Base-by-base conservation (phyloP, 2,888 invertebrate species). In the Troides helena region DNA sequence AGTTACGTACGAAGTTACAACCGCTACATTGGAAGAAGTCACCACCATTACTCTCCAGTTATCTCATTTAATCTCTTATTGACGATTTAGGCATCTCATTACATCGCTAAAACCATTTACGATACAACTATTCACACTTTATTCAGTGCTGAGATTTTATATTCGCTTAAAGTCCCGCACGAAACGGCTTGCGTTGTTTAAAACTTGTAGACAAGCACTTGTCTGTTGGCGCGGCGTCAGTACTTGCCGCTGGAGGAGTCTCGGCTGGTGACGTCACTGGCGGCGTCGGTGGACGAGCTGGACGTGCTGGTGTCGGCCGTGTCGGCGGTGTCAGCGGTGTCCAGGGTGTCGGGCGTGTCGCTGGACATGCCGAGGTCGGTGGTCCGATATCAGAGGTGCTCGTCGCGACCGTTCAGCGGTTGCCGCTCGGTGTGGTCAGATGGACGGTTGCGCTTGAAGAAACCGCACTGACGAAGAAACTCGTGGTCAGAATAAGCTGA, bases 401-500 rank as follows among this genome's bases (percentile, higher is more conserved):
- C 96, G 88, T 96, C 96, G 73, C 96, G 96, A 36, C 97, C 94
- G 86, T 96, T 96, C 75, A 98, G 89, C 2, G 97, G 97, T 83
- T 97, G 97, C 65, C 97, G 94, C 92, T 98, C 97, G 60, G 96
- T 95, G 77, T 96, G 95, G 84, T 96, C 95, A 1, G 95, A 94
- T 63, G 98, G 98, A 39, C 98, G 95, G 89, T 97, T 97, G 82
- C 98, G 95, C 85, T 97, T 97, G 94, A 98, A 98, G 95, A 98
- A 98, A 72, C 98, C 98, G 85, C 96, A 96, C 98, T 98, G 90
- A 81, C 67, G 57, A 53, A 10, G 57, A 53, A 10, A 5, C 53
- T 61, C 39, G 17, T 18, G 53, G 17, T 53, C 17, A 53, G n/a
- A 18, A 39, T 39, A 39, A 10, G 39, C 7, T 8, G 8, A 39